phyloP scores from a whole-genome alignment of 2,113 vertebrate species.

The Lepus timidus region DNA sequence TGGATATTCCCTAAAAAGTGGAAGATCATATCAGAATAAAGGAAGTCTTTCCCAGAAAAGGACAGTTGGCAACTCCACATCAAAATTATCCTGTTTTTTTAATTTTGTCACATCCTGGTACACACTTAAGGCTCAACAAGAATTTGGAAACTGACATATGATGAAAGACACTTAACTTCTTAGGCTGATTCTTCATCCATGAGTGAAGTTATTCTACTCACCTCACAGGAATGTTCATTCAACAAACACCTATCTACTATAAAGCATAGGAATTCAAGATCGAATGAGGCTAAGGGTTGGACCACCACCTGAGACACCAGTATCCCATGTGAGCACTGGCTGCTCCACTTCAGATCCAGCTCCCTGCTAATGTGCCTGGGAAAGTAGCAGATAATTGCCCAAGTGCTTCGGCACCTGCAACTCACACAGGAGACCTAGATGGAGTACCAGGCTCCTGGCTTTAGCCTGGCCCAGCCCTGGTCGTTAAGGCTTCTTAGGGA shows the following conservation, averaged over 20 bases:
- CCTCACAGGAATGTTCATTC: constrained; percentile 14
- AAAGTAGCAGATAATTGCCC: no score
- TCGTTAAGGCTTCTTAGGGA: no score
- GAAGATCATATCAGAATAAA: background rate
- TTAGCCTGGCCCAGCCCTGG: no score
- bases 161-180: background rate
- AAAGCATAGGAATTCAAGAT: constrained; percentile 29
- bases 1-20: background rate
- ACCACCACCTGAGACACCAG: no score
- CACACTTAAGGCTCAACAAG: background rate
- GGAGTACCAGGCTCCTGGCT: no score
- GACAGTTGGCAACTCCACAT: background rate
- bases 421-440: no score
- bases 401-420: no score
- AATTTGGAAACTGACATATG: background rate
- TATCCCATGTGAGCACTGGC: no score
- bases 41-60: constrained; percentile 22
- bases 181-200: background rate
- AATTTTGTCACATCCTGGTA: background rate
- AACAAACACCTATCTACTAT: background rate
- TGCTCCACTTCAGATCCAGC: no score
- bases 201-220: background rate
- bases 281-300: background rate
- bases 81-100: constrained; percentile 4
- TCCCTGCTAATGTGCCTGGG: no score